Percentiles rank a stretch among this genome's conserved stretches.
These are phyloP conservation scores for Muscicapa adusta DNA, from an alignment of 2,113 vertebrate species.

Conservation along the genomic window DNA sequence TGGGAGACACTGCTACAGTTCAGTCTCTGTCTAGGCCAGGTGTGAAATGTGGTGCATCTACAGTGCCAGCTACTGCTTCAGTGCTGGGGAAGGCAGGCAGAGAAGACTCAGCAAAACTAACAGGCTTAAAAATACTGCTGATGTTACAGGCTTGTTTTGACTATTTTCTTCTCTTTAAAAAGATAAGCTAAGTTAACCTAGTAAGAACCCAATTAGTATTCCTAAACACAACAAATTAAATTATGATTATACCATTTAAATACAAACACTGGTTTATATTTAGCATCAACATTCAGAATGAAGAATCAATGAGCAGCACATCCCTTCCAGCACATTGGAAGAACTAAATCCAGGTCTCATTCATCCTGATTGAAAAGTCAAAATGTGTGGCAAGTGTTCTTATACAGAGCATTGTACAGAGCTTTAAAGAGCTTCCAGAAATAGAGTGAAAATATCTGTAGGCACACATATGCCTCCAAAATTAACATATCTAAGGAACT, in stretches of 20 bases:
- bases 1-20: background rate
- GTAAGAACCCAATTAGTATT: background rate
- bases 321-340: background rate
- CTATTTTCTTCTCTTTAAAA: background rate
- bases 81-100: background rate
- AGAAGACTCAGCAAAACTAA: background rate
- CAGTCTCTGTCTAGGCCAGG: background rate
- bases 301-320: background rate
- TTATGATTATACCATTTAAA: background rate
- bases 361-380: background rate
- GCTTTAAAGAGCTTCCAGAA: background rate
- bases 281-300: background rate
- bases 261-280: background rate
- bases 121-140: background rate
- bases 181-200: background rate
- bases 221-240: background rate
- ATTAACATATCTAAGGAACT: background rate
- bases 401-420: background rate
- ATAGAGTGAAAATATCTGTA: background rate
- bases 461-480: background rate
- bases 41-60: background rate
- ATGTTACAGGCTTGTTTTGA: background rate
- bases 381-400: background rate
- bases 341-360: background rate
- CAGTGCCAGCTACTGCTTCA: background rate